Conservation (phyloP, 2,888 invertebrate genomes). For the Zaprionus obscuricornis region DNA sequence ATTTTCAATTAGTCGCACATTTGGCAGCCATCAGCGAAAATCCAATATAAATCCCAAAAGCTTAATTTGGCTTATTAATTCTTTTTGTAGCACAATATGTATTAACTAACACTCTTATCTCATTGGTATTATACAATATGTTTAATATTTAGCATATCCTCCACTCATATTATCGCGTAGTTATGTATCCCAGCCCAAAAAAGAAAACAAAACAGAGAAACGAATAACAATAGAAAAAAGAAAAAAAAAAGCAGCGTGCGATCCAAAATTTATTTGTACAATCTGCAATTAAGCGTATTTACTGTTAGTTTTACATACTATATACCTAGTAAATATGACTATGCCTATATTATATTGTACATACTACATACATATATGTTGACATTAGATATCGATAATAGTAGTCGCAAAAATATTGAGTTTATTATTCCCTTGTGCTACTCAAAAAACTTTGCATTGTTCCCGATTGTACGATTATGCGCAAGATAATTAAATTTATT, state of each 20-base stretch:
- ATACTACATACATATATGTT: slow-evolving; percentile 7
- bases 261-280: slow-evolving; percentile 9
- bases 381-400: slow-evolving; percentile 1
- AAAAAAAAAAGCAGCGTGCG: slow-evolving; percentile 3
- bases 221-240: not conserved
- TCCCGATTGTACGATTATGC: too few species aligned
- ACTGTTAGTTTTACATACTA: too few species aligned
- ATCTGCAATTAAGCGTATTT: slow-evolving; percentile 6
- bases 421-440: too few species aligned
- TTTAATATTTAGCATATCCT: slow-evolving; percentile 25
- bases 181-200: too few species aligned
- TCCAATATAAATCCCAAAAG: slow-evolving; percentile 67
- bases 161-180: not conserved
- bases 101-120: slow-evolving; percentile 58
- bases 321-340: too few species aligned
- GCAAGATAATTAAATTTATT: too few species aligned
- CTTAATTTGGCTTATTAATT: too few species aligned
- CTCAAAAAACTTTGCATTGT: too few species aligned
- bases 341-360: too few species aligned
- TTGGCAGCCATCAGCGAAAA: slow-evolving; percentile 57
- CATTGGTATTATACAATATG: slow-evolving; percentile 48
- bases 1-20: slow-evolving; percentile 68
- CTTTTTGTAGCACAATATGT: too few species aligned
- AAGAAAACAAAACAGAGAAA: too few species aligned
- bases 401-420: too few species aligned